Base-by-base conservation (phyloP, 2,113 vertebrate species). In the Prinia subflava region DNA sequence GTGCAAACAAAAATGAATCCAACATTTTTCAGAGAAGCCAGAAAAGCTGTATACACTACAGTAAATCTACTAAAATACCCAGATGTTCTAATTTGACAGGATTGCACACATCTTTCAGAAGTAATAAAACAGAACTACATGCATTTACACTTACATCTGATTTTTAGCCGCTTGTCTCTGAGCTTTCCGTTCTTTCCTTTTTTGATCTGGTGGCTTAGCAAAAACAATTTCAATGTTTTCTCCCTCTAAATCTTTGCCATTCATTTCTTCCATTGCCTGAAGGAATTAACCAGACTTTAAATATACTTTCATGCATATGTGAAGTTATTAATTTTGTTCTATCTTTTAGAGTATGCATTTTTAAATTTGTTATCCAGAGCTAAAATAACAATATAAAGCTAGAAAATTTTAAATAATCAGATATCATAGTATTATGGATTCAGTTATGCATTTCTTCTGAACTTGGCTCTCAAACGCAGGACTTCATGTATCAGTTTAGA, bases 201-300 rank as follows among this genome's bases (percentile, higher is more conserved):
- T 99, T 98, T 99, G 99, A 98, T 99, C 99, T 24, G 99, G 99
- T 75, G 99, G 99, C 92, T 99, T 99, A 94, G 99, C 99, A 94
- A 99, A 99, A 94, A 99, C 99, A 53, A 99, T 99, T 98, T 99
- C 99, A 76, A 99, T 99, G 78, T 98, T 98, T 96, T 99, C 99
- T 87, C 99, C 99, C 96, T 99, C 99, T 97, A 99, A 98, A 94
- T 99, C 98, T 97, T 99, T 99, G 59, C 99, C 99, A 92, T 99
- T 99, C 99, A 99, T 98, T 97, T 99, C 99, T 71, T 99, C 98
- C 98, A 99, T 97, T 44, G 99, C 99, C 99, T 99, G 97, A 94
- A 97, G 96, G 90, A 96, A 97, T 94, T 83, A 97, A 97, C 69
- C 39, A 97, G 41, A 85, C 92, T 92, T 65, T 95, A 62, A 96